Percentiles rank a stretch among this genome's conserved stretches.
phyloP scores from a whole-genome alignment of 2,888 invertebrate genomes.

The Chironomus riparius region DNA sequence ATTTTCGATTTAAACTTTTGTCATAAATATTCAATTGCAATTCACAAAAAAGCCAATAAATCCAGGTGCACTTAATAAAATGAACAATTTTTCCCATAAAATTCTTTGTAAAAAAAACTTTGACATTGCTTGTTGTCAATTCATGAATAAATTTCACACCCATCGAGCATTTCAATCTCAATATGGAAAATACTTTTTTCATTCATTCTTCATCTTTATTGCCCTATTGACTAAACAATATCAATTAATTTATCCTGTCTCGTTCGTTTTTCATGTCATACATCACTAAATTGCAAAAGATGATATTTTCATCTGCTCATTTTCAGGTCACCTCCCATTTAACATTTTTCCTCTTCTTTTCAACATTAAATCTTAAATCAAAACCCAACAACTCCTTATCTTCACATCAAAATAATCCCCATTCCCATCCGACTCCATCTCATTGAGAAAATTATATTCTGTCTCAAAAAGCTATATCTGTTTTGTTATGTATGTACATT shows the following conservation, averaged over 20 bases:
- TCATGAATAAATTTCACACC: constrained; percentile 4
- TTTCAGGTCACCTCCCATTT: not conserved
- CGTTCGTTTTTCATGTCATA: not conserved
- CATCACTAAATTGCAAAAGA: not conserved
- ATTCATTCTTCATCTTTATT: not conserved
- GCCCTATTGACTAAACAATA: not conserved
- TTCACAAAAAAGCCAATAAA: no score
- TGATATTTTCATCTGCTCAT: not conserved
- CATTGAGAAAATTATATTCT: no score
- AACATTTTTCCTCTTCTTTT: not conserved
- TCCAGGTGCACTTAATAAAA: no score
- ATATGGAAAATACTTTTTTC: not conserved
- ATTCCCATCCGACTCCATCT: no score
- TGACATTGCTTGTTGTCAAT: not conserved
- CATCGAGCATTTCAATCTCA: not conserved
- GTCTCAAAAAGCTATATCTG: no score
- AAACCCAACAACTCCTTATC: no score
- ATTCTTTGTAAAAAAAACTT: no score
- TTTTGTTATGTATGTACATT: not conserved
- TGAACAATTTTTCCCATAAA: no score
- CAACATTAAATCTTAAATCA: no score
- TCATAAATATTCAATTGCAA: no score
- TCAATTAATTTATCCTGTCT: constrained; percentile 5
- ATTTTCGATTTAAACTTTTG: no score
- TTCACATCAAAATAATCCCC: no score